phyloP scores from a whole-genome alignment of 2,888 invertebrate species.

The Quadroppia sp. region DNA sequence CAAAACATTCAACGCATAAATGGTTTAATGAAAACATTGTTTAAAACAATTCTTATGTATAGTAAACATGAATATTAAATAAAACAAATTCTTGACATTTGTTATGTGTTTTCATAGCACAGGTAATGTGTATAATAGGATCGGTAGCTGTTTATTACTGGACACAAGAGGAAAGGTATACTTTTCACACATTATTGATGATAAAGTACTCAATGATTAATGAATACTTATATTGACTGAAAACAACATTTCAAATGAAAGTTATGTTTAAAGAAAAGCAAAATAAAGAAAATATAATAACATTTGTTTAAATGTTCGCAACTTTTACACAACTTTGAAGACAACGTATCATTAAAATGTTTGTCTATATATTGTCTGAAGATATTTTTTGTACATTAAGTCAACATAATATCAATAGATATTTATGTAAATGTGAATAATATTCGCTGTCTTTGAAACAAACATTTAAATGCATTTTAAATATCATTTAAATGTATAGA shows the following conservation, averaged over 20 bases:
- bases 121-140: conserved; percentile 1
- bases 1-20: too few relatives aligned
- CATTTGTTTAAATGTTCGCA: neutral
- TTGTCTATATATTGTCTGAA: conserved; percentile 2
- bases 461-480: neutral
- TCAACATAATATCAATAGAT: neutral
- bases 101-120: neutral
- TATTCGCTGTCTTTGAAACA: conserved; percentile 3
- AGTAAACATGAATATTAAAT: neutral
- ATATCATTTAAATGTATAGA: conserved; percentile 3
- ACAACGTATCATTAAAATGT: conserved; percentile 16
- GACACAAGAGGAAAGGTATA: neutral
- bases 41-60: too few relatives aligned
- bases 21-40: too few relatives aligned
- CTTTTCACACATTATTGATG: conserved; percentile 18
- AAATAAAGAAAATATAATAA: conserved; percentile 3
- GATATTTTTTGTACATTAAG: neutral
- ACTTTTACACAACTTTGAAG: neutral
- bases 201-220: conserved; percentile 19
- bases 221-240: neutral
- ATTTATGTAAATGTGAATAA: neutral
- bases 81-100: neutral
- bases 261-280: neutral
- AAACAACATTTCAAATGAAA: conserved; percentile 1
- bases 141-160: conserved; percentile 6